A percentile compares a stretch with the other conserved stretches of the same genome.
These are phyloP conservation scores for Aculops lycopersici DNA, from an alignment of 1,140 invertebrate genomes.

Conservation along the genomic window DNA sequence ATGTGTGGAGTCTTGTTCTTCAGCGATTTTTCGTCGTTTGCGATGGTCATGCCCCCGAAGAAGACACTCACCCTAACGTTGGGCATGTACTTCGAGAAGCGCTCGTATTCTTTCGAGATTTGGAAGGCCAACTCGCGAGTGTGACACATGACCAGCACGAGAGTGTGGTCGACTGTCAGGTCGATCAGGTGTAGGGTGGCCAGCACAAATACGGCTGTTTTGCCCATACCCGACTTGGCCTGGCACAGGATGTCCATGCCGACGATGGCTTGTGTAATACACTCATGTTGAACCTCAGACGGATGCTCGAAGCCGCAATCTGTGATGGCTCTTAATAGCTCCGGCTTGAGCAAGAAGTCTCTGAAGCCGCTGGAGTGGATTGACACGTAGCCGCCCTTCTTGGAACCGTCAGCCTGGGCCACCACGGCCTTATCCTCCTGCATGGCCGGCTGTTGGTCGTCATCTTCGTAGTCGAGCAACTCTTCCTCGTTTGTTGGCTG, in stretches of 20 bases:
- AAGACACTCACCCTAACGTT: constrained; percentile 21
- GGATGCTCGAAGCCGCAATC: constrained; percentile 99
- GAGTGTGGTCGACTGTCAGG: constrained; percentile 57
- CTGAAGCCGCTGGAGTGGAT: constrained; percentile 91
- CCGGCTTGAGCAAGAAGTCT: constrained; percentile 83
- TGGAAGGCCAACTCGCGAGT: constrained; percentile 27
- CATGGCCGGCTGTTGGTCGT: constrained; percentile 24
- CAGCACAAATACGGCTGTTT: constrained; percentile 93
- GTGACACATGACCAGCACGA: constrained; percentile 26
- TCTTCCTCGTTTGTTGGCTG: constrained; percentile 28
- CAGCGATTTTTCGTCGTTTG: constrained; percentile 25
- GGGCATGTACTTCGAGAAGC: constrained; percentile 26
- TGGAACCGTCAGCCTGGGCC: constrained; percentile 21
- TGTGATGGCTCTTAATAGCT: constrained; percentile 81
- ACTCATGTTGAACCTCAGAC: constrained; percentile 93
- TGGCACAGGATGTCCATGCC: constrained; percentile 98
- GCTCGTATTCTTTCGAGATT: constrained; percentile 26
- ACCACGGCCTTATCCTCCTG: constrained; percentile 4
- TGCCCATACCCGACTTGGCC: constrained; percentile 99
- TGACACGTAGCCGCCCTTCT: constrained; percentile 85
- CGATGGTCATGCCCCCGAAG: constrained; percentile 24
- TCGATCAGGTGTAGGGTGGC: constrained; percentile 88
- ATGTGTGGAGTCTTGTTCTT: constrained; percentile 25
- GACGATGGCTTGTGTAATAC: constrained; percentile 92
- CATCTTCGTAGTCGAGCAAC: constrained; percentile 73